Evolutionary conservation across 2,797 vertebrate genomes (phyloP), one percentile per base, ranked within the genome.

Genomic region (Odontamblyopus lacepedii): DNA sequence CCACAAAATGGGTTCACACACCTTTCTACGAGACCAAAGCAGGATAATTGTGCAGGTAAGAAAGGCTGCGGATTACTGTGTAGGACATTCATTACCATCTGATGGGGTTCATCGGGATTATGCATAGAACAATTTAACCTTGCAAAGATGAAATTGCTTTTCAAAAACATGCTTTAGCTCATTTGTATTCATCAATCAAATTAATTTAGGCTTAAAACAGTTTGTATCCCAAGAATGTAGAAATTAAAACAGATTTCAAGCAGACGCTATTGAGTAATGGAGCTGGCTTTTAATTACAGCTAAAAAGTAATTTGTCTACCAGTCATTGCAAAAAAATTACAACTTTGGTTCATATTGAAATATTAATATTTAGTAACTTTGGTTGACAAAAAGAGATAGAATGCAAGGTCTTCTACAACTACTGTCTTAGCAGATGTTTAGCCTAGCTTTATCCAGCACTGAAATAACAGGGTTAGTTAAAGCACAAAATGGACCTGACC

Each of bases 1-100:
- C 70, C 57, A 69, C 76, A 78, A 85, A 91, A 88, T 90, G 88
- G 82, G 86, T 92, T 91, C 80, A 76, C 71, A 83, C 87, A 88
- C 79, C 89, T 89, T 74, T 76, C 44, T 59, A 76, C 85, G 84
- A 69, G 67, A 48, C 69, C 82, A 87, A 82, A 79, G 83, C 79
- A 78, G 71, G 76, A 80, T 91, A 89, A 91, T 91, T 89, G 83
- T 83, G 78, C 77, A 83, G 74, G 77, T 78, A 84, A 79, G 83
- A 88, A 85, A 84, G 60, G 81, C 81, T 76, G 73, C 62, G 32
- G 82, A 83, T 75, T 75, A 67, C 82, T 78, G 74, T 68, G 75
- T 67, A 50, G 66, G 71, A 78, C 80, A 91, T 82, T 83, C 71
- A 91, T 92, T 89, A 82, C 63, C 80, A 80, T 78, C 63, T 82